Percentiles rank a stretch among this genome's conserved stretches.
Evolutionary conservation across 2,113 vertebrate genomes (phyloP).

Genomic region (Crotalus helleri): DNA sequence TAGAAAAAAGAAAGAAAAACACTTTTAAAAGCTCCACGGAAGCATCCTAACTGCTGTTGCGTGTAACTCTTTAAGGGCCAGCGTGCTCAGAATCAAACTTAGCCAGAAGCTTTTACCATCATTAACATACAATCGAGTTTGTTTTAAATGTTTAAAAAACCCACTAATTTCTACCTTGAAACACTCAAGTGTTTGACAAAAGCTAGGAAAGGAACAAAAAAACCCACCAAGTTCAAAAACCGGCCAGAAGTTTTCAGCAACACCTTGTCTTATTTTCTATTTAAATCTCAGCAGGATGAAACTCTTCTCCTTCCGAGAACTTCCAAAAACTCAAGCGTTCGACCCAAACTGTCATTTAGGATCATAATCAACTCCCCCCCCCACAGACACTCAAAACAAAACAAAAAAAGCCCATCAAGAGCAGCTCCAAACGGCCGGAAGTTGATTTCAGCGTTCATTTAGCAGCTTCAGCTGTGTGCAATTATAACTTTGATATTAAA

Average conservation of each 20-base stretch:
- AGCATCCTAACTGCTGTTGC: neutral
- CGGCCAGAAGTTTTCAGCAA: neutral
- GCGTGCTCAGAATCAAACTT: neutral
- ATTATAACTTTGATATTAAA: conserved; percentile 84
- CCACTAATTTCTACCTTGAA: neutral
- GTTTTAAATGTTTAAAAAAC: neutral
- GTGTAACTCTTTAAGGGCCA: neutral
- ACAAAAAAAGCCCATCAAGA: conserved; percentile 66
- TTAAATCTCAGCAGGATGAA: neutral
- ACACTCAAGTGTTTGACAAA: neutral
- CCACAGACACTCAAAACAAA: no score
- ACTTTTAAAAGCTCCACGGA: neutral
- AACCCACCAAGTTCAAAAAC: neutral
- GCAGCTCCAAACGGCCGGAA: conserved; percentile 66
- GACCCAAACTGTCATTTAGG: conserved; percentile 49
- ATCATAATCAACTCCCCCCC: conserved; percentile 56
- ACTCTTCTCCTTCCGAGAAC: neutral
- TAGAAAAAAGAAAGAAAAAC: conserved; percentile 23
- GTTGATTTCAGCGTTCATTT: conserved; percentile 83
- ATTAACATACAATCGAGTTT: neutral
- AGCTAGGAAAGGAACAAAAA: neutral
- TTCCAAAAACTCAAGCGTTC: neutral
- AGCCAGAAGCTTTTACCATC: neutral
- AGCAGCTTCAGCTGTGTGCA: conserved; percentile 75
- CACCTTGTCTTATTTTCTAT: no score